Conservation (phyloP, 2,797 vertebrate genomes). For the Sebastiscus albofasciatus region DNA sequence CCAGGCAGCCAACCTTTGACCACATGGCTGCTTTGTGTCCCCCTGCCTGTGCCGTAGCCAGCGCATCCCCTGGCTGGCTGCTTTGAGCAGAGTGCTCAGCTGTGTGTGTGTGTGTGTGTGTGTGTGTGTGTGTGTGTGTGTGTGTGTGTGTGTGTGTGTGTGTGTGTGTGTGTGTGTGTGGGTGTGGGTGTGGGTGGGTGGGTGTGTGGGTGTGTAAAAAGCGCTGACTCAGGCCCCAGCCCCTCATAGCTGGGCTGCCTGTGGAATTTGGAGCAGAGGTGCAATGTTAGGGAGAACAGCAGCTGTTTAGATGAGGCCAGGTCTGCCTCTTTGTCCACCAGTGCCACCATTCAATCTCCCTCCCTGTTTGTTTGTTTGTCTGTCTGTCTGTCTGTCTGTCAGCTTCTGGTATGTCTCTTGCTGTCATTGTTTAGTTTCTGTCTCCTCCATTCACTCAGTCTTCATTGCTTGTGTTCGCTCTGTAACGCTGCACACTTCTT, state of each 20-base stretch:
- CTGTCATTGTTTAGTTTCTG: constrained; percentile 13
- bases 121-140: not conserved
- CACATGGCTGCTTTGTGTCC: constrained; percentile 41
- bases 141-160: no score
- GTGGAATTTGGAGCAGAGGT: constrained; percentile 80
- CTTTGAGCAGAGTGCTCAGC: constrained; percentile 62
- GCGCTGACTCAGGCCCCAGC: constrained; percentile 81
- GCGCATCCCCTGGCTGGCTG: constrained; percentile 56
- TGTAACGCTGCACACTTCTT: not conserved
- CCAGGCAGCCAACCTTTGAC: not conserved
- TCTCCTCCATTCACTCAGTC: not conserved
- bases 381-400: not conserved
- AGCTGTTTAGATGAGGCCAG: constrained; percentile 76
- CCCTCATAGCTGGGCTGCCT: constrained; percentile 65
- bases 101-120: constrained; percentile 40
- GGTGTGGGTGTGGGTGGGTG: not conserved
- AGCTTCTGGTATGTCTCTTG: constrained; percentile 4
- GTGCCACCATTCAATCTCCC: constrained; percentile 15
- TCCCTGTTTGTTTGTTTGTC: not conserved
- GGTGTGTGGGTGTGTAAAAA: constrained; percentile 55
- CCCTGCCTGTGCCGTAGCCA: constrained; percentile 47
- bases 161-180: no score
- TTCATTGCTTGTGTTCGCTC: constrained; percentile 6
- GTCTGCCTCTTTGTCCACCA: constrained; percentile 63
- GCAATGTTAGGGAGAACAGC: constrained; percentile 74